Evolutionary conservation across 2,888 invertebrate species (phyloP), one percentile per base, ranked within the genome.

Genomic region (Drosophila dives): DNA sequence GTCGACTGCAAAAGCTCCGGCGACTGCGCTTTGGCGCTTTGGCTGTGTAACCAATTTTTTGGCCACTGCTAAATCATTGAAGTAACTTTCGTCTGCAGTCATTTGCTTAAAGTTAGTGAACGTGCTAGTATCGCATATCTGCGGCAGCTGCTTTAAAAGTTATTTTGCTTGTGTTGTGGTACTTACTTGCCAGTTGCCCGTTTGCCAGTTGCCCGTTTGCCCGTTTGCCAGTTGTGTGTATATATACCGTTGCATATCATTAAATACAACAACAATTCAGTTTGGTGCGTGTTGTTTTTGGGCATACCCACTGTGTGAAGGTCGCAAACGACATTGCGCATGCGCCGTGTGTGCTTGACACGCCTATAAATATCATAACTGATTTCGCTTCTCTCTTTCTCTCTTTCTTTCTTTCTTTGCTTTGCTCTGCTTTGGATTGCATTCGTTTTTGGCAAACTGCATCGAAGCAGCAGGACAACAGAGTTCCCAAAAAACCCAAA

Each of bases 61-160:
- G 89, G 91, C 84, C 90, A 89, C 91, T 90, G 92, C 92, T 92
- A 91, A 91, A 91, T 91, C 91, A 84, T 83, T 83, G 90, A 81
- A 90, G 90, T 88, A 86, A 92, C 92, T 90, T 91, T 91, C 91
- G 92, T 92, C 92, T 92, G 92, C 91, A 92, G 92, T 93, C 93
- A 93, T 93, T 93, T 93, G 90, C 91, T 92, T 92, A 89, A 91
- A 92, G 93, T 91, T 92, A 92, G 93, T 92, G 92, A 91, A 92
- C 92, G 92, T 86, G 92, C 90, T 91, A 89, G 91, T 93, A 92
- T 92, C 93, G 92, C 80, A 80, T 85, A 80, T 79, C 80, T 77
- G 65, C 80, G 77, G 81, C 77, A 77, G 82, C 82, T 87, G 82
- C 51, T 64, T 42, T 15, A 59, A 60, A 72, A 64, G 20, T 63